Evolutionary conservation across 2,888 invertebrate species (phyloP).

Genomic region (Chydorus sphaericus): DNA sequence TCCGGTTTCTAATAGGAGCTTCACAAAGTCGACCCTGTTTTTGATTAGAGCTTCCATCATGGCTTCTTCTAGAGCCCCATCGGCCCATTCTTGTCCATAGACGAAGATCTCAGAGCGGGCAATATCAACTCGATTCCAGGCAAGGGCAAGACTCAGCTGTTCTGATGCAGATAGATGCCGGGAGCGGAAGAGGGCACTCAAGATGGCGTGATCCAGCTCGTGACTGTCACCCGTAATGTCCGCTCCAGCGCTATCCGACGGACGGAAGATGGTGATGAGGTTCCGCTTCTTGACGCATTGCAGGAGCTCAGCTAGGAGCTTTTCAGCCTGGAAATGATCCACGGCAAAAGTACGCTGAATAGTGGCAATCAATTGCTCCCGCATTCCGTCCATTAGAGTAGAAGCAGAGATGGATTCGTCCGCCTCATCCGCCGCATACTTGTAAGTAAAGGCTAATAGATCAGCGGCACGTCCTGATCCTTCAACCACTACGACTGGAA

Average conservation of each 20-base stretch:
- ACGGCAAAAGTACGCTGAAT: constrained; percentile 91
- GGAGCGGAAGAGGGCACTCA: constrained; percentile 86
- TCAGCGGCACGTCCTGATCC: constrained; percentile 94
- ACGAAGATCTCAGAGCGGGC: constrained; percentile 94
- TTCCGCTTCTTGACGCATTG: constrained; percentile 88
- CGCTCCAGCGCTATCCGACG: constrained; percentile 87
- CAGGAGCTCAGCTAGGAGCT: constrained; percentile 79
- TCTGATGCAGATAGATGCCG: constrained; percentile 82
- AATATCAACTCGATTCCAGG: constrained; percentile 97
- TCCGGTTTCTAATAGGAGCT: constrained; percentile 89
- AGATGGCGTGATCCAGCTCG: constrained; percentile 89
- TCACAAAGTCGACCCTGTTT: constrained; percentile 94
- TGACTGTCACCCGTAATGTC: constrained; percentile 48
- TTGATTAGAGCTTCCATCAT: constrained; percentile 98
- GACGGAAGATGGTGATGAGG: constrained; percentile 47
- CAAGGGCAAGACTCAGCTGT: constrained; percentile 82
- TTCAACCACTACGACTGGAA: constrained; percentile 95
- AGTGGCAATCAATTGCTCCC: constrained; percentile 77
- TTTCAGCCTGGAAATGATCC: constrained; percentile 69
- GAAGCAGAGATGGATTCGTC: constrained; percentile 35
- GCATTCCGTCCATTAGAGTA: constrained; percentile 70
- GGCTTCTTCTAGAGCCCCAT: constrained; percentile 84
- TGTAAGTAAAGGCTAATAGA: constrained; percentile 82
- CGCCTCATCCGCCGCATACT: constrained; percentile 41
- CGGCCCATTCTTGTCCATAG: constrained; percentile 93